Base-by-base conservation (phyloP, 2,797 vertebrate species). In the Zalophus californianus region DNA sequence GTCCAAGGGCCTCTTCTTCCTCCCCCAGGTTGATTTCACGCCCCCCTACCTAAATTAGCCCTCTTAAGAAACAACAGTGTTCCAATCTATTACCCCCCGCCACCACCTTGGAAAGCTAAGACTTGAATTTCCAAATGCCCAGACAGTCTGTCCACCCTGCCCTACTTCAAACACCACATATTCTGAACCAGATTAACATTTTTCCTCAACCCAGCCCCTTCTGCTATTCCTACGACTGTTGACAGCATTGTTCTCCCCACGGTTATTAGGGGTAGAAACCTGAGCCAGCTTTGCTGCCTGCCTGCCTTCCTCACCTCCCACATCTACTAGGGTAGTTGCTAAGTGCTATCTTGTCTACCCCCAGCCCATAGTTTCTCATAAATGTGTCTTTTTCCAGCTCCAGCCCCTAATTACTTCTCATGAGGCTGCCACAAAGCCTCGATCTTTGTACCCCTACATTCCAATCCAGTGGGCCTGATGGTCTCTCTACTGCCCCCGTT, bases 381-480 rank as follows among this genome's bases (percentile, higher is more conserved):
- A 8, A 7, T 0, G 23, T 38, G 60, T 15, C 72, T 16, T 41
- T 20, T 60, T n/a, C 38, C 25, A n/a, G 50, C 38, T 62, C 20
- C 14, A 27, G 60, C 23, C 73, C 68, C 38, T 68, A 23, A 38
- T 18, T 2, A 12, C 79, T 56, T 95, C 91, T 87, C 38, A 9
- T 21, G 20, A 35, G 14, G 15, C 50, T 14, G 3, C 3, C 6
- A 9, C 44, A 15, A 32, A 11, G 32, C n/a, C 48, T 58, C 58
- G 1, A 48, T 32, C 82, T 66, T 16, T n/a, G 27, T 44, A 9
- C 7, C 18, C 72, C 38, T 23, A 4, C 41, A 4, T 21, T 15
- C 60, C 29, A 32, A 3, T 0, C 77, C 80, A 29, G 7, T 0
- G 7, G 7, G 58, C 29, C 58, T 35, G 32, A 21, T 29, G 27